These are phyloP conservation scores for Sinonovacula constricta DNA, from an alignment of 1,140 invertebrate species.

Conservation along the genomic window DNA sequence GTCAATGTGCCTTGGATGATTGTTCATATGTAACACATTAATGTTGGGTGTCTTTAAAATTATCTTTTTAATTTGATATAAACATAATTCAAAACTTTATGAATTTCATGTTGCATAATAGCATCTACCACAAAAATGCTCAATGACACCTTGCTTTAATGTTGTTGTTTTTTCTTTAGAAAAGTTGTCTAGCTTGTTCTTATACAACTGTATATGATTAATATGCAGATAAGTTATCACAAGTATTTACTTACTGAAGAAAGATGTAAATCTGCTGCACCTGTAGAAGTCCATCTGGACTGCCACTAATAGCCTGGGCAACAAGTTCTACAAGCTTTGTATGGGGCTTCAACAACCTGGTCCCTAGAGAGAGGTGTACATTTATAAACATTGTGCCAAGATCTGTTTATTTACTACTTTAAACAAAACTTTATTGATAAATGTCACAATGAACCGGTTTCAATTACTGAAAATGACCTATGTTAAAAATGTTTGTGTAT, in stretches of 20 bases:
- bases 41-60: no score
- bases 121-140: no score
- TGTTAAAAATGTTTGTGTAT: no score
- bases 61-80: no score
- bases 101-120: no score
- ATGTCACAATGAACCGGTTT: neutral
- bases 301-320: slow-evolving; percentile 63
- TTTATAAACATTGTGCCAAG: slow-evolving; percentile 20
- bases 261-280: slow-evolving; percentile 73
- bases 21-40: no score
- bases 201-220: no score
- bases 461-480: neutral
- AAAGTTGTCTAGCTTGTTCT: no score
- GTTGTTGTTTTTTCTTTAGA: no score
- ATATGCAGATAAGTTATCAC: neutral
- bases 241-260: slow-evolving; percentile 62
- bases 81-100: no score
- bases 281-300: slow-evolving; percentile 72
- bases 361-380: slow-evolving; percentile 64
- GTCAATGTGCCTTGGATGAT: no score
- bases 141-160: no score
- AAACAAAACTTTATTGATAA: neutral
- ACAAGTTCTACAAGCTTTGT: slow-evolving; percentile 72
- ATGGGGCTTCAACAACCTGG: slow-evolving; percentile 65
- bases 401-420: neutral